Base-by-base conservation (phyloP, 2,797 vertebrate genomes). In the Pangasius sanitwongsei region DNA sequence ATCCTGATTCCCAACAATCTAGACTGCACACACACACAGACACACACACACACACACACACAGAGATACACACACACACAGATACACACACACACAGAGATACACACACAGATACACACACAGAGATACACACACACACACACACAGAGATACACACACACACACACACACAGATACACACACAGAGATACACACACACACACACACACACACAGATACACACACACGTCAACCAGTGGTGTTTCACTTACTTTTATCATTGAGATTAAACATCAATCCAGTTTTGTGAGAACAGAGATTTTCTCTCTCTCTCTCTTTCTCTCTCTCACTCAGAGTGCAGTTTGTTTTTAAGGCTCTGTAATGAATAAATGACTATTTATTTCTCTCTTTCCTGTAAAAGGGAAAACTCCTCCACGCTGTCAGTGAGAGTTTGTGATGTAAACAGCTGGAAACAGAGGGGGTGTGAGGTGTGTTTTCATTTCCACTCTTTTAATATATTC, bases 1-100 rank as follows among this genome's bases (percentile, higher is more conserved):
- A 75, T 75, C 41, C 72, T 48, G 41, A 75, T 48, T 25, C 3
- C 41, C 18, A 72, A 72, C 69, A 72, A 82, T 11, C 9, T 53
- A 77, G 4, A 8, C 20, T 28, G 1, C 23, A 55, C 15, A 80
- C 50, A 25, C 25, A 78, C 44, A 44, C 74, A 77, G 44, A 77
- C 74, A 50, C 74, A 77, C 44, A 77, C 41, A 77, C 41, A 77
- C 74, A 77, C 74, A 77, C 44, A 28, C 74, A 28, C 74, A 53
- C 41, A 41, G 11, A n/a, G n/a, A n/a, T n/a, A n/a, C 34, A 37
- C 34, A 53, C 2, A 53, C 50, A 53, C 50, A 41, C 4, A 50
- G 1, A 50, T 9, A 53, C 50, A 53, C 12, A 53, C 50, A 53
- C 12, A 41, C 41, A 41, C 41, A 59, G 31, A 23, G 16, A 34